phyloP scores from a whole-genome alignment of 2,797 vertebrate genomes.

The Manis crassicaudata region DNA sequence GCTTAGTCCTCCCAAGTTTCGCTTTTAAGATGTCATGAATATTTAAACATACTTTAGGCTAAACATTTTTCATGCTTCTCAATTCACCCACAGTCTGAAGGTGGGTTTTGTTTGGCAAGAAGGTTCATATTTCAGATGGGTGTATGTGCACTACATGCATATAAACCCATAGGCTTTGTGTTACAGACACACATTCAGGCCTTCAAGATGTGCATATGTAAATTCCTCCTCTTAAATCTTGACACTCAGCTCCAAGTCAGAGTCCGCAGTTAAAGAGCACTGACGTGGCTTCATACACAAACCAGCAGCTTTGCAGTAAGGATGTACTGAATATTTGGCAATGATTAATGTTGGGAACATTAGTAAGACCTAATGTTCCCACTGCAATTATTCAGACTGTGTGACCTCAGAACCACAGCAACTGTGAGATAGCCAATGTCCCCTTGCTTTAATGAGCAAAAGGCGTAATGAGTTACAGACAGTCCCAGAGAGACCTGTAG shows the following conservation, averaged over 20 bases:
- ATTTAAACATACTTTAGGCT: constrained; percentile 74
- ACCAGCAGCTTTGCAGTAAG: not conserved
- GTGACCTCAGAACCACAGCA: not conserved
- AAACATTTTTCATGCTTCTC: constrained; percentile 67
- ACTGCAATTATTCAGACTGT: not conserved
- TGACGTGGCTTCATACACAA: not conserved
- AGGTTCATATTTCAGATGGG: constrained; percentile 45
- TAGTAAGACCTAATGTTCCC: not conserved
- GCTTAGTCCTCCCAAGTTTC: constrained; percentile 58
- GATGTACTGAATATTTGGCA: not conserved
- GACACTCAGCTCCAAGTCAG: constrained; percentile 32
- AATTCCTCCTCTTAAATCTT: constrained; percentile 50
- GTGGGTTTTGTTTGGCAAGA: constrained; percentile 55
- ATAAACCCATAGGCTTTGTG: not conserved
- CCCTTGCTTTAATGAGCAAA: not conserved
- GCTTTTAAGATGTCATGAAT: constrained; percentile 74
- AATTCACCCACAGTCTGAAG: constrained; percentile 58
- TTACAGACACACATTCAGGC: not conserved
- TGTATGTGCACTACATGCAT: not conserved
- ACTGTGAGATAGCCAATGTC: not conserved
- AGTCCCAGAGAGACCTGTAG: not conserved
- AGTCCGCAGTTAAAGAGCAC: not conserved
- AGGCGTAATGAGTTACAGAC: not conserved
- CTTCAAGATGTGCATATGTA: not conserved
- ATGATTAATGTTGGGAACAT: not conserved